These are phyloP conservation scores for Syngnathus floridae DNA, from an alignment of 2,113 vertebrate species.

Conservation along the genomic window DNA sequence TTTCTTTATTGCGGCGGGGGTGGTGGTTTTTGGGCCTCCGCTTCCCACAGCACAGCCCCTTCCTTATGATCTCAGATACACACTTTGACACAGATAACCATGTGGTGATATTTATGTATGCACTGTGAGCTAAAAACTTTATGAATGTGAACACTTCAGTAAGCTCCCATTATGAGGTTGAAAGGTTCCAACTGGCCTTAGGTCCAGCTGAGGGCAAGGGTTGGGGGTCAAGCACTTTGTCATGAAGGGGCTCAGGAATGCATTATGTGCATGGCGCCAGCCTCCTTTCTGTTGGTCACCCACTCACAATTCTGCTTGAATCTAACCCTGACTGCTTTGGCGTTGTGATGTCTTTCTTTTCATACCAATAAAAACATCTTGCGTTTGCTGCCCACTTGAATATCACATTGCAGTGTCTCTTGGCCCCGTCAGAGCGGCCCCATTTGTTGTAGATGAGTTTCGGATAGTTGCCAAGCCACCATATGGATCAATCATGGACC, in stretches of 20 bases:
- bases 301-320: slow-evolving; percentile 22
- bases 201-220: slow-evolving; percentile 1
- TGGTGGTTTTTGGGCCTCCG: slow-evolving; percentile 52
- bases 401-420: slow-evolving; percentile 14
- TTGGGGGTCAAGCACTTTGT: slow-evolving; percentile 8
- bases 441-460: slow-evolving; percentile 33
- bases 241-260: slow-evolving; percentile 2
- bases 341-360: slow-evolving; percentile 20
- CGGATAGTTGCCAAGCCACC: slow-evolving; percentile 27
- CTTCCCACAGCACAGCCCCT: slow-evolving; percentile 49
- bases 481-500: slow-evolving; percentile 40
- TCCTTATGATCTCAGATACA: slow-evolving; percentile 55
- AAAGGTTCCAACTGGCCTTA: background rate
- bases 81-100: slow-evolving; percentile 53
- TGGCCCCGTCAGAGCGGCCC: slow-evolving; percentile 19
- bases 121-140: background rate
- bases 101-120: slow-evolving; percentile 42
- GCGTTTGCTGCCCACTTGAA: slow-evolving; percentile 7
- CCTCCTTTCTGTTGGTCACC: slow-evolving; percentile 26
- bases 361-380: slow-evolving; percentile 20
- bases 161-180: background rate
- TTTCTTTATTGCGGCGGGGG: slow-evolving; percentile 46
- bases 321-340: slow-evolving; percentile 23
- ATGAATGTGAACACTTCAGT: background rate
- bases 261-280: slow-evolving; percentile 3